Evolutionary conservation across 2,113 vertebrate genomes (phyloP).

Genomic region (Pelecanoides urinatrix): DNA sequence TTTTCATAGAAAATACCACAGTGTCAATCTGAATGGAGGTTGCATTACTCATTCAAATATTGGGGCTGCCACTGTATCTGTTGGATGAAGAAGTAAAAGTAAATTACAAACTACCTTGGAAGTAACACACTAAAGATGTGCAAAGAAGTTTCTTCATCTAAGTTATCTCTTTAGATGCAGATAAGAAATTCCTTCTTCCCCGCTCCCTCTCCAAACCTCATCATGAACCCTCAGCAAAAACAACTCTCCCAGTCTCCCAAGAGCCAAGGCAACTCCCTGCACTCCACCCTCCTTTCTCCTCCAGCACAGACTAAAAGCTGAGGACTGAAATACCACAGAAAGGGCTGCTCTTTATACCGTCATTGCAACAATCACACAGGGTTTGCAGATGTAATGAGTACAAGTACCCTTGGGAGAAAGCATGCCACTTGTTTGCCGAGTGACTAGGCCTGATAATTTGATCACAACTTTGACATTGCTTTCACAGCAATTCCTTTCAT

Average conservation of each 20-base stretch:
- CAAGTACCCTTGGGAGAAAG: background rate
- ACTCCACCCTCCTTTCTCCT: background rate
- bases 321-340: background rate
- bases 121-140: background rate
- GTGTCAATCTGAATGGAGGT: background rate
- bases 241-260: background rate
- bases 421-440: background rate
- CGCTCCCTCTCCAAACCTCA: background rate
- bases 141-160: background rate
- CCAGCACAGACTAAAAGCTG: background rate
- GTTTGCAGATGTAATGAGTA: background rate
- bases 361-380: background rate
- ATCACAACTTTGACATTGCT: background rate
- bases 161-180: background rate
- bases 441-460: background rate
- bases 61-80: background rate
- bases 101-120: background rate
- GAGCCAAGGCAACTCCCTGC: background rate
- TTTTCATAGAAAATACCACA: background rate
- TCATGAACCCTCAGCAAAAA: background rate
- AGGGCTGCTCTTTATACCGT: background rate
- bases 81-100: background rate
- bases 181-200: constrained; percentile 20
- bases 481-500: background rate
- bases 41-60: background rate